Evolutionary conservation across 2,888 invertebrate species (phyloP), one percentile per base, ranked within the genome.

Genomic region (Dicycla oo): DNA sequence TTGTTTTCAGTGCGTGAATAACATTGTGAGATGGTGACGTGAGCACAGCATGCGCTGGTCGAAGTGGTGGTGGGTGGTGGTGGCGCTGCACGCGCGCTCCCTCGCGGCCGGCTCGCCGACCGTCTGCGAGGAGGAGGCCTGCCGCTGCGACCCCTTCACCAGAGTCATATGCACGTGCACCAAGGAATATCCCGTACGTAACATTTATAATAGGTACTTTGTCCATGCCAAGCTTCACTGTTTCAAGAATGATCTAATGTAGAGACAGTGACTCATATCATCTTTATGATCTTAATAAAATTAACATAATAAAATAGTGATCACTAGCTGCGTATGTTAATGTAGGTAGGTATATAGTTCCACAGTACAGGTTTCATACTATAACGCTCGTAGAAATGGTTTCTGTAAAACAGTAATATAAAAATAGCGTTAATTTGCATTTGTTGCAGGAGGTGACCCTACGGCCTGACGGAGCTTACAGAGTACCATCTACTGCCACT

Each of bases 91-190:
- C 72, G 92, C 89, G 86, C 89, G 84, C 70, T 82, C 87, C 56
- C 80, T 89, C 47, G 92, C 92, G 85, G 83, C 89, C 34, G 73
- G 84, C 75, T 88, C 90, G 69, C 95, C 94, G 62, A 95, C 94
- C 66, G 88, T 95, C 73, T 97, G 97, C 91, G 93, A 96, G 80
- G 96, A 96, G 82, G 93, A 96, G 60, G 95, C 95, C 61, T 97
- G 97, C 88, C 94, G 92, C 74, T 97, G 97, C 90, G 97, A 97
- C 89, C 90, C 95, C 57, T 96, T 96, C 88, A 96, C 96, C 51
- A 93, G 96, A 78, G 94, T 97, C 82, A 96, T 96, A 88, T 97
- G 97, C 91, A 95, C 95, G 87, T 97, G 97, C 91, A 95, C 95
- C 73, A 91, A 89, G 74, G 93, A 94, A 54, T 90, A 92, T 78